These are phyloP conservation scores for Vanessa atalanta DNA, from an alignment of 1,140 invertebrate genomes.

Conservation along the genomic window DNA sequence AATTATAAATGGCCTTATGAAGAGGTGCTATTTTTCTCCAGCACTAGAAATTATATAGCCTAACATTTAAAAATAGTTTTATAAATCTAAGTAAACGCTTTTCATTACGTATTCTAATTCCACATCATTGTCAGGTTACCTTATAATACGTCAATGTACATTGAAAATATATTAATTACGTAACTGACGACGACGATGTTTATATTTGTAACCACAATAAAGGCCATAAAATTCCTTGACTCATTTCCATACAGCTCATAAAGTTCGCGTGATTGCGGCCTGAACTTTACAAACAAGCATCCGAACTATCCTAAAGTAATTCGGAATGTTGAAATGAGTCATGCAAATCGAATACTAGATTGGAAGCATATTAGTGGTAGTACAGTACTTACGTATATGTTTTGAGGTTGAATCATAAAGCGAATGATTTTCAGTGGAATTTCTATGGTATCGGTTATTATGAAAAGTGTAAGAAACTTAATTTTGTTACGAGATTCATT, in stretches of 20 bases:
- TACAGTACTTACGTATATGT: no score
- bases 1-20: no score
- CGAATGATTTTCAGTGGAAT: not conserved
- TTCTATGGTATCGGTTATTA: no score
- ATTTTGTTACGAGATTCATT: no score
- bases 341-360: conserved; percentile 33
- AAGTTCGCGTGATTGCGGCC: conserved; percentile 36
- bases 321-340: conserved; percentile 32
- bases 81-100: not conserved
- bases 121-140: not conserved
- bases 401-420: conserved; percentile 14
- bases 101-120: not conserved
- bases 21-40: no score
- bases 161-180: not conserved
- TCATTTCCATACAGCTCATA: conserved; percentile 20
- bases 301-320: conserved; percentile 36
- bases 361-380: conserved; percentile 19
- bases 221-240: conserved; percentile 19
- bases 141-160: conserved; percentile 1
- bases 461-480: no score
- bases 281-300: conserved; percentile 40
- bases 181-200: not conserved
- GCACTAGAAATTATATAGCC: no score
- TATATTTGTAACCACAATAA: conserved; percentile 5
- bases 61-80: not conserved